Base-by-base conservation (phyloP, 2,113 vertebrate genomes). In the Ursus arctos region DNA sequence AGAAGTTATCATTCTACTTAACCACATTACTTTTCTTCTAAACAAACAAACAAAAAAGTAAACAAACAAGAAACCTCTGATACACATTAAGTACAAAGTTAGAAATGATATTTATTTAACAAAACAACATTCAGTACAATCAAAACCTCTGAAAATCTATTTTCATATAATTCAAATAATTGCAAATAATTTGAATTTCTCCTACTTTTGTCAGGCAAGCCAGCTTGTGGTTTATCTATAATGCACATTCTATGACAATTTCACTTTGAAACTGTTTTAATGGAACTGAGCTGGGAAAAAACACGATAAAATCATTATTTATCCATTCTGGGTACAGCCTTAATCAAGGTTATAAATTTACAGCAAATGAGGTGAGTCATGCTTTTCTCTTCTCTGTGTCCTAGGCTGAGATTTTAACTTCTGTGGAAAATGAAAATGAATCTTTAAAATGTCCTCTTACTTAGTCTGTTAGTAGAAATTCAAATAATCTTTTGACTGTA, bases 301-400 rank as follows among this genome's bases (percentile, higher is more conserved):
- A 49, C 53, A 88, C n/a, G 92, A 89, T 74, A n/a, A 92, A 94
- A 94, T 79, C 3, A 88, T 80, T 36, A 79, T 53, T 91, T 88
- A 43, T 88, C 26, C 31, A 84, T 79, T 57, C 83, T 57, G 40
- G 12, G 11, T 67, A 3, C 33, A 77, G 36, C 9, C 6, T n/a
- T 9, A 79, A n/a, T 80, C 40, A 85, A 40, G 24, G 12, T 22
- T 28, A 33, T 51, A 92, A 67, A 82, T 1, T 51, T 18, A 83
- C 6, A 57, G 16, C 69, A 65, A 65, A 80, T 51, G 40, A 80
- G 71, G 15, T 88, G 43, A 96, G 19, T 53, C 59, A 26, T 10
- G 11, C 5, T 71, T 22, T 59, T 89, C 2, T 93, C 51, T 74
- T 89, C 36, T 94, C 36, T 63, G 15, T 76, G 28, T 33, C 18